Base-by-base conservation (phyloP, 23 tunicate genomes). In the Styela plicata region DNA sequence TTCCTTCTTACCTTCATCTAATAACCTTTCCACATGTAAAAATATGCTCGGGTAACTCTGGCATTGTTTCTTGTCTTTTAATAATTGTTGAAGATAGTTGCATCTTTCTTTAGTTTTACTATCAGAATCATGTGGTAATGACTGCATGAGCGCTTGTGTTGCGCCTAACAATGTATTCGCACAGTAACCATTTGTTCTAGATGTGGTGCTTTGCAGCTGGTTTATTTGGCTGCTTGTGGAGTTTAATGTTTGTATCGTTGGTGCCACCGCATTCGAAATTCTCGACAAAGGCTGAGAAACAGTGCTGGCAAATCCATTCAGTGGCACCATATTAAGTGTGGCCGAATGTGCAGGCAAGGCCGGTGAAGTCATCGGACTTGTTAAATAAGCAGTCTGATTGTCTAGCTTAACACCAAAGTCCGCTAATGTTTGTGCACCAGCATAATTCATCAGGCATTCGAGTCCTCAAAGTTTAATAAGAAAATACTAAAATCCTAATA, bases 1-100 rank as follows among this genome's bases (percentile, higher is more conserved):
- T n/a, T n/a, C n/a, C n/a, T n/a, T n/a, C 84, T 87, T 78, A 96
- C 99, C 99, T 87, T 96, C 99, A 81, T 92, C 99, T 25, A 96
- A 63, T 33, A 96, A 73, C 34, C 99, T 70, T 79, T 96, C 99
- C 33, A 85, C 97, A 78, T 96, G 99, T 29, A 83, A 69, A 84
- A 96, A 96, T 28, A 90, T 85, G 31, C 74, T 84, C 0, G 99
- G 97, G 63, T 91, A 87, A 32, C 83, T 63, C 30, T 87, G 97
- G 73, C 94, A 87, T 52, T 82, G 87, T 77, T 96, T 96, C 84
- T 91, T 92, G 57, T 96, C 99, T 79, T 96, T 89, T 64, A 96
- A 82, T 64, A 96, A 88, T 62, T 96, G 99, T 70, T 96, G 94
- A 65, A 96, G 65, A 74, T 96, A 96, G 70, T 86, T 94, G 34